Base-by-base conservation (phyloP, 1,140 invertebrate species). In the Pinna nobilis region DNA sequence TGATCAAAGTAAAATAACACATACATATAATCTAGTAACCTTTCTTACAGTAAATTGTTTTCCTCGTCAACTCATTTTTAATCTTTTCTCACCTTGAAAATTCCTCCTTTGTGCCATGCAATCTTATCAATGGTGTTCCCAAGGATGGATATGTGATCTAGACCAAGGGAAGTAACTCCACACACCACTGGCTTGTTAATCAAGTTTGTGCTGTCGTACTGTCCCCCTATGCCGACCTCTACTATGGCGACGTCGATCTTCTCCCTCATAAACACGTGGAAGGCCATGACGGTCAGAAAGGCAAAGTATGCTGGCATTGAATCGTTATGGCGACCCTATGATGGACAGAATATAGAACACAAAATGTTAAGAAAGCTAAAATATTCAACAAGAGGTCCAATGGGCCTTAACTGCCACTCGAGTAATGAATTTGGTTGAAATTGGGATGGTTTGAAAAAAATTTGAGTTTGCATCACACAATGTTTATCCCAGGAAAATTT, bases 151-250 rank as follows among this genome's bases (percentile, higher is more conserved):
- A 81, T 85, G 86, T 99, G 98, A 87, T 99, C 98, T n/a, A 97
- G 82, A 0, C 95, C 97, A 49, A 99, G 88, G 6, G 95, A 95
- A 0, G 96, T 95, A 33, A 99, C 94, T 66, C 96, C 98, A 79
- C 95, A 94, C 7, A 96, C 95, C 37, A 93, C 90, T 2, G 85
- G 83, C 41, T 79, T 78, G 41, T 71, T 76, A 41, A 74, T 85
- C 7, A 99, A 90, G 91, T 99, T 99, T 2, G 98, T 99, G 78
- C 93, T 94, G 87, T 99, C 98, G 79, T 94, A 93, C 86, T 95
- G 92, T 0, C 98, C 98, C 0, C 98, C 98, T 77, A 99, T 98
- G 13, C 98, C 98, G 51, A 99, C 98, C 91, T 99, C 98, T 7
- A 99, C 86, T 44, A 99, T 93, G 1, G 95, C 95, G 7, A 98